Base-by-base conservation (phyloP, 1,140 invertebrate species). In the Temnothorax nylanderi region DNA sequence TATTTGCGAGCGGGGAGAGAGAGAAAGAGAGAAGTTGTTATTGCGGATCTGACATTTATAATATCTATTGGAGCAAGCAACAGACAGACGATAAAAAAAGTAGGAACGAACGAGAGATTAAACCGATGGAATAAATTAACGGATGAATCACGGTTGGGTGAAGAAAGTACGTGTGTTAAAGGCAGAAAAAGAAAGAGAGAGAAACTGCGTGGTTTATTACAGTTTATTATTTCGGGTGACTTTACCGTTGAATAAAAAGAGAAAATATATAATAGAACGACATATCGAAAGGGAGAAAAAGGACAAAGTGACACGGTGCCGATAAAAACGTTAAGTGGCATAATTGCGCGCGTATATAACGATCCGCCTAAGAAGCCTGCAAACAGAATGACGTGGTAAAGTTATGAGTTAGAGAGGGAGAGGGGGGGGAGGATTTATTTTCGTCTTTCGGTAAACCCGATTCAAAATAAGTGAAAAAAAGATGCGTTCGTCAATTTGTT, bases 381-480 rank as follows among this genome's bases (percentile, higher is more conserved):
- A 78, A 78, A 80, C 32, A 51, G 56, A 60, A 67, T 80, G 76
- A 80, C 47, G 44, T 80, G 37, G 47, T 56, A 65, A 77, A 18
- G 32, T 65, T 6, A 18, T n/a, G 10, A 47, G 37, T 47, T 26
- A 32, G 37, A 26, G 21, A 44, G 7, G 21, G 11, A 26, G 21
- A 1, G 3, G 18, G 32, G 3, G 44, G 11, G 49, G 5, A 3
- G 18, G 4, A 67, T 37, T 65, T 67, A 41, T 65, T 80, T 78
- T 51, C 47, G 11, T 47, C 37, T 44, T 76, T 47, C 47, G 47
- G 47, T 13, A 47, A 13, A 47, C 3, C 47, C 11, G 47, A 47
- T 47, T 47, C 3, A 1, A 3, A 10, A 47, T 13, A 47, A 47
- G 47, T 47, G 41, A 2, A 47, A 47, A 44, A 3, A 11, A 10